These are phyloP conservation scores for Tineola bisselliella DNA, from an alignment of 2,888 invertebrate species.

Conservation along the genomic window DNA sequence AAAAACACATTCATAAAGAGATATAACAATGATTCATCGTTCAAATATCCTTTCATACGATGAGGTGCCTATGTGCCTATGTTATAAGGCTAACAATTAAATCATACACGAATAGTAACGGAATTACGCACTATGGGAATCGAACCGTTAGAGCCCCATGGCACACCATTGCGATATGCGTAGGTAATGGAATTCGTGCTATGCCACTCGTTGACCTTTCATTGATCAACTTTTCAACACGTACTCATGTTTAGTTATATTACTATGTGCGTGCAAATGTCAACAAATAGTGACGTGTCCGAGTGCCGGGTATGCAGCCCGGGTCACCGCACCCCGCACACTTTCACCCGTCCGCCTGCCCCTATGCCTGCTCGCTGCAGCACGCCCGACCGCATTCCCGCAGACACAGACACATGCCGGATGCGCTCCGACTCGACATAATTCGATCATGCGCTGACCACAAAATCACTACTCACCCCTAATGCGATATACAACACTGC, in stretches of 20 bases:
- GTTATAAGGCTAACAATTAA: too few species aligned
- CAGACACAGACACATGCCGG: neutral
- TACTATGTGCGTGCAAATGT: neutral
- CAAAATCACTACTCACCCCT: conserved; percentile 8
- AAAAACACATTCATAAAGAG: conserved; percentile 3
- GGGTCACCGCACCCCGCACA: conserved; percentile 9
- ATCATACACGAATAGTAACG: neutral
- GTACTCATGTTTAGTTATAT: neutral
- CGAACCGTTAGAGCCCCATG: neutral
- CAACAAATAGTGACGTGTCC: conserved; percentile 10
- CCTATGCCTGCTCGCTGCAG: conserved; percentile 16
- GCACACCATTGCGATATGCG: neutral
- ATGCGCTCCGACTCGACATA: neutral
- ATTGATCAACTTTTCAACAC: neutral
- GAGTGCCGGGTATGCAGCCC: neutral
- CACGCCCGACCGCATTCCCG: conserved; percentile 22
- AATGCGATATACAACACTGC: conserved; percentile 17
- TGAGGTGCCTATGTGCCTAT: too few species aligned
- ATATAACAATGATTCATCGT: neutral
- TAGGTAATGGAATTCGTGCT: neutral
- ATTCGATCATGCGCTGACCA: neutral
- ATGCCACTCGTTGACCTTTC: neutral
- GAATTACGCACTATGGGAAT: conserved; percentile 6
- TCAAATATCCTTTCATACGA: conserved; percentile 4
- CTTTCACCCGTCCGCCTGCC: conserved; percentile 21